A percentile compares a stretch with the other conserved stretches of the same genome.
These are phyloP conservation scores for Dascyllus trimaculatus DNA, from an alignment of 2,113 vertebrate genomes.

Conservation along the genomic window DNA sequence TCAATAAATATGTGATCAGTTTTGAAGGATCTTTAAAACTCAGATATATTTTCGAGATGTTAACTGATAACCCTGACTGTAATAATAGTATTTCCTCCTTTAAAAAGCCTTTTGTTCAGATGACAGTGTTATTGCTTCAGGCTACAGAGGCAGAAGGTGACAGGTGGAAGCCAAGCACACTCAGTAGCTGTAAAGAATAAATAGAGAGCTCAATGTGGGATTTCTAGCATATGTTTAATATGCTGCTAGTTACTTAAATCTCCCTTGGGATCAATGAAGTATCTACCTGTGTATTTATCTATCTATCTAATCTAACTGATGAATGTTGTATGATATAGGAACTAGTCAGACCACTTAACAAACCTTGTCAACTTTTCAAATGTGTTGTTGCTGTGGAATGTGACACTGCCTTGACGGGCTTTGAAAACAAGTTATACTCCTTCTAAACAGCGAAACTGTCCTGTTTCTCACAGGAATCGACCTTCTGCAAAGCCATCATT, in stretches of 20 bases:
- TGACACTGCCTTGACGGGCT: slow-evolving; percentile 18
- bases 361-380: neutral
- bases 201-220: neutral
- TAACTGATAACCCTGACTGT: too few relatives aligned
- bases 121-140: neutral
- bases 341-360: neutral
- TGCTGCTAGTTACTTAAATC: too few relatives aligned
- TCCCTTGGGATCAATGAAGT: too few relatives aligned
- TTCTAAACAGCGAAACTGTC: slow-evolving; percentile 14
- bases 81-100: neutral
- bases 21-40: too few relatives aligned
- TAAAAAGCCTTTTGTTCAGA: neutral
- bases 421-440: slow-evolving; percentile 32
- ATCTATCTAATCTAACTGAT: too few relatives aligned
- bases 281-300: too few relatives aligned
- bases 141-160: too few relatives aligned
- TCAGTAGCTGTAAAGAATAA: neutral
- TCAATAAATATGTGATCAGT: too few relatives aligned
- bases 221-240: too few relatives aligned
- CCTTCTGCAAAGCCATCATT: slow-evolving; percentile 87
- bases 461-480: slow-evolving; percentile 81
- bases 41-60: too few relatives aligned
- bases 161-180: too few relatives aligned
- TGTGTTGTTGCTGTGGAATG: neutral
- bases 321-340: neutral